Evolutionary conservation across 2,113 vertebrate genomes (phyloP), one percentile per base, ranked within the genome.

Genomic region (Syngnathoides biaculeatus): DNA sequence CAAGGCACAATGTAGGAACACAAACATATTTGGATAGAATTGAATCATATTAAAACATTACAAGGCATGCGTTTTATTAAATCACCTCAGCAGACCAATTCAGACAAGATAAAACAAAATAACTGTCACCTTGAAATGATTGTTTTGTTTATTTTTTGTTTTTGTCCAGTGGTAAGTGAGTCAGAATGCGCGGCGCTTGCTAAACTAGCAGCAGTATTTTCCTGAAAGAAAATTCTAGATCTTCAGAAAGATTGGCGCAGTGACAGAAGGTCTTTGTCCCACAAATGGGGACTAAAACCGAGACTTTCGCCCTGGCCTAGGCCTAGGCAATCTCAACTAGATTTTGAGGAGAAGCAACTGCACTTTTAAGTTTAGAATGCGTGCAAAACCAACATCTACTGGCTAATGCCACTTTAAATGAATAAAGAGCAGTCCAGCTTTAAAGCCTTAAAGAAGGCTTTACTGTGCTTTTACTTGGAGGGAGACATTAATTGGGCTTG

Each of bases 101-200:
- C 5, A 62, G 39, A 24, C 58, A 22, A 15, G 13, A 24, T 43
- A 3, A 38, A 50, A n/a, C n/a, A n/a, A n/a, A n/a, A n/a, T n/a
- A n/a, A n/a, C n/a, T n/a, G n/a, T n/a, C n/a, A n/a, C n/a, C n/a
- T n/a, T 61, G 11, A 27, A 57, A 22, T 35, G 0, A 35, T 1
- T 19, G 7, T 17, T 57, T 30, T 3, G 9, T 9, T 8, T 24
- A 8, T 48, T 53, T 27, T 45, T 38, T 13, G 9, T 43, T 43
- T 38, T 50, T 47, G 7, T 26, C 39, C 24, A 4, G 38, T 30
- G 22, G 67, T 19, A 60, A 38, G 43, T 67, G 63, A 81, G 72
- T 87, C 76, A 74, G 72, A 58, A 57, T 83, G 71, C 83, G 61
- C 83, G 73, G 84, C 64, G 63, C 15, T 71, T 65, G 78, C 70